phyloP scores from a whole-genome alignment of 2,888 invertebrate genomes.

The Cosmia pyralina region DNA sequence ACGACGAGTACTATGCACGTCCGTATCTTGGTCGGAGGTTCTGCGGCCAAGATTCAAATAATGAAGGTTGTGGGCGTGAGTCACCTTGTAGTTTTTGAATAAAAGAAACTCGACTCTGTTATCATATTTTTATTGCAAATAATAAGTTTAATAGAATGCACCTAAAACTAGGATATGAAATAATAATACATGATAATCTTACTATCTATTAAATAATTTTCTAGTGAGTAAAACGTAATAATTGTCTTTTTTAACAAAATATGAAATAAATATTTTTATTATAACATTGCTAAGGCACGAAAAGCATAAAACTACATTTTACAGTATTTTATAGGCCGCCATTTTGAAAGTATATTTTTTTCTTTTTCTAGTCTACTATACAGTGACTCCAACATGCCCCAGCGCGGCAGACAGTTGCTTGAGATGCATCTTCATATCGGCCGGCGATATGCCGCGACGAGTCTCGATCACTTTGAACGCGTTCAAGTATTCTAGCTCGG shows the following conservation, averaged over 20 bases:
- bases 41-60: not conserved
- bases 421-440: slow-evolving; percentile 92
- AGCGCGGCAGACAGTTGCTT: slow-evolving; percentile 96
- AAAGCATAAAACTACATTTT: slow-evolving; percentile 12
- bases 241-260: slow-evolving; percentile 28
- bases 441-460: slow-evolving; percentile 88
- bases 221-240: slow-evolving; percentile 27
- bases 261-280: slow-evolving; percentile 18
- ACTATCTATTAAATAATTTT: slow-evolving; percentile 27
- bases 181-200: slow-evolving; percentile 16
- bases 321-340: not conserved
- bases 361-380: slow-evolving; percentile 79
- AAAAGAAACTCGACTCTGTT: slow-evolving; percentile 7
- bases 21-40: not conserved
- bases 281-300: slow-evolving; percentile 52
- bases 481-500: slow-evolving; percentile 96
- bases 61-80: not conserved
- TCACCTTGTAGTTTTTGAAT: not conserved
- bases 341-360: not conserved
- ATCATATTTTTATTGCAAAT: slow-evolving; percentile 46
- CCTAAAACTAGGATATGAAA: slow-evolving; percentile 15
- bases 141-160: slow-evolving; percentile 30
- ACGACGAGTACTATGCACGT: too few relatives aligned
- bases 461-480: slow-evolving; percentile 94
- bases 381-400: slow-evolving; percentile 95